phyloP scores from a whole-genome alignment of 2,888 invertebrate species.

The Argyresthia albistria region DNA sequence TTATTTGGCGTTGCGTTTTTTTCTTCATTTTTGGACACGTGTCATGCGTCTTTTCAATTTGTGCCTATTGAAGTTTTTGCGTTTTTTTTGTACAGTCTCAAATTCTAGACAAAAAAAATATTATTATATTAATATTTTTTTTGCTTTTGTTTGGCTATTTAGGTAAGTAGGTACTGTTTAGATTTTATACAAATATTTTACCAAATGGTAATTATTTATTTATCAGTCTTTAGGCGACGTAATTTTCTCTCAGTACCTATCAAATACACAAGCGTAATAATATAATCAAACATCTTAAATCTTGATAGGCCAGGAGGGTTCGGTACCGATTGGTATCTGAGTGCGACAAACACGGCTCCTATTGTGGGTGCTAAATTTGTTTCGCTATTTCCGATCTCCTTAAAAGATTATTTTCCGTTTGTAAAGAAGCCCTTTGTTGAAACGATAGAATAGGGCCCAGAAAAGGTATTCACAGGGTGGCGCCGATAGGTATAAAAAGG shows the following conservation, averaged over 20 bases:
- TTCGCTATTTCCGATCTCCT: slow-evolving; percentile 63
- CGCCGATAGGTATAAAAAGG: not conserved
- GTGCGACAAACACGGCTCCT: slow-evolving; percentile 56
- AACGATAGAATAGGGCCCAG: slow-evolving; percentile 8
- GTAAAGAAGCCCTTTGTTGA: slow-evolving; percentile 37
- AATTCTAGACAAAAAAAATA: too few relatives aligned
- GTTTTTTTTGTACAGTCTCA: slow-evolving; percentile 13
- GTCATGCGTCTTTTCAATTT: slow-evolving; percentile 57
- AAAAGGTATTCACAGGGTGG: slow-evolving; percentile 18
- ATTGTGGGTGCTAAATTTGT: slow-evolving; percentile 69
- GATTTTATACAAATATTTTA: too few relatives aligned
- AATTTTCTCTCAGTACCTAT: not conserved
- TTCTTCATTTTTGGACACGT: slow-evolving; percentile 49
- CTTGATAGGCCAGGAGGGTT: slow-evolving; percentile 51
- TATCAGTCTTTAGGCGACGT: too few relatives aligned
- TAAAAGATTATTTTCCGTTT: slow-evolving; percentile 58
- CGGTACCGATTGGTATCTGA: slow-evolving; percentile 50
- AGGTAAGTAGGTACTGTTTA: too few relatives aligned
- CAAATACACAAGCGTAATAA: slow-evolving; percentile 14
- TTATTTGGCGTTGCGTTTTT: slow-evolving; percentile 21
- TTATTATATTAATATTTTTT: too few relatives aligned
- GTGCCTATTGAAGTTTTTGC: slow-evolving; percentile 49
- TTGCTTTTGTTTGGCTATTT: too few relatives aligned
- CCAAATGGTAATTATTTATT: too few relatives aligned
- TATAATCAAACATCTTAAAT: slow-evolving; percentile 46